Conservation (phyloP, 1,140 invertebrate species). For the Hyposmocoma kahamanoa region DNA sequence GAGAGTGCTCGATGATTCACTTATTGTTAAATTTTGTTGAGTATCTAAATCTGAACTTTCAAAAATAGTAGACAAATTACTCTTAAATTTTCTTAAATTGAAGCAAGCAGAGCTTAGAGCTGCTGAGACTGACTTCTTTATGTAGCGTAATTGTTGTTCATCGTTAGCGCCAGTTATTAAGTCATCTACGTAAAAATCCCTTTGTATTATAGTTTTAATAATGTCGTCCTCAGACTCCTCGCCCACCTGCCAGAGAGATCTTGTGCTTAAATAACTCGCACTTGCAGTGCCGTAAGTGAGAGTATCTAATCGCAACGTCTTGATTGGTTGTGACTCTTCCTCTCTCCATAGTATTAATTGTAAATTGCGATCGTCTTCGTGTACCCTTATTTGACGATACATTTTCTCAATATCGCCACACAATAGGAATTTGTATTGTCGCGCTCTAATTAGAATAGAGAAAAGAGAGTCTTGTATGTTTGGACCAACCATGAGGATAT, state of each 20-base stretch:
- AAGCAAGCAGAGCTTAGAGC: constrained; percentile 1
- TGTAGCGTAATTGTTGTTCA: constrained; percentile 11
- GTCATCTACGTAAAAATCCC: constrained; percentile 64
- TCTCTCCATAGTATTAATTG: constrained; percentile 33
- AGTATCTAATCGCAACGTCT: constrained; percentile 17
- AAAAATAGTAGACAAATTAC: constrained; percentile 4
- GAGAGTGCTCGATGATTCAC: constrained; percentile 6
- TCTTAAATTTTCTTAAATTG: constrained; percentile 1
- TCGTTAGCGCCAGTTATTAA: constrained; percentile 21
- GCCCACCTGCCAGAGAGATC: constrained; percentile 23
- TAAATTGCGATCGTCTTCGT: constrained; percentile 17
- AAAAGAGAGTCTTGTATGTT: constrained; percentile 29
- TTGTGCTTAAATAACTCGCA: constrained; percentile 27
- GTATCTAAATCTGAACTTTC: constrained; percentile 15
- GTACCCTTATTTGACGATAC: constrained; percentile 1
- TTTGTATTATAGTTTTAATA: constrained; percentile 22
- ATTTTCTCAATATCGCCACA: constrained; percentile 34
- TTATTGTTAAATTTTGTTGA: constrained; percentile 11
- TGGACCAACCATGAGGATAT: constrained; percentile 15
- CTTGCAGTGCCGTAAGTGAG: constrained; percentile 18
- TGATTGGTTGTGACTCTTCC: constrained; percentile 11
- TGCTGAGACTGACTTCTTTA: not conserved
- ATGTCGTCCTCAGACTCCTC: constrained; percentile 11
- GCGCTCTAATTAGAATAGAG: constrained; percentile 32
- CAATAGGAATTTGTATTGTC: constrained; percentile 32